Evolutionary conservation across 2,113 vertebrate species (phyloP), one percentile per base, ranked within the genome.

Genomic region (Percina caprodes): DNA sequence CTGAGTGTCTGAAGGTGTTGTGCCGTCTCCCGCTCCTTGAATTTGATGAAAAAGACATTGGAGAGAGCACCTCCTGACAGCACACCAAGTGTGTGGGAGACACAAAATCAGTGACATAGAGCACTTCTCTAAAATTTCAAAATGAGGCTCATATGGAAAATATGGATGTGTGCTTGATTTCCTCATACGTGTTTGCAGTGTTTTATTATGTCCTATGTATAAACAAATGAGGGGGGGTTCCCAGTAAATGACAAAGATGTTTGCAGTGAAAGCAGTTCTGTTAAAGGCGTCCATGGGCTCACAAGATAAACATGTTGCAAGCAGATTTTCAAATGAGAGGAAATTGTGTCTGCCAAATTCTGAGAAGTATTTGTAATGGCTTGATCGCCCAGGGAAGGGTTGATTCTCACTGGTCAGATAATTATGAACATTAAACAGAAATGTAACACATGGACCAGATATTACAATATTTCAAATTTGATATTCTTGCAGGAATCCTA

Each of bases 1-100:
- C 75, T 76, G 82, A 56, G 30, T 78, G 80, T 87, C 79, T 80
- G 33, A 83, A 78, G 82, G 88, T 89, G 85, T 86, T 75, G 73
- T 78, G 69, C 66, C n/a, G 48, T 90, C 79, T 84, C 84, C 68
- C 42, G 58, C 72, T 84, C 58, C 76, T 68, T 35, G 66, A 72
- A 84, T 81, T 68, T 85, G 82, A 86, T 75, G 82, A 84, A 81
- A 81, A 84, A 65, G 85, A 88, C 79, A 45, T n/a, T 21, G 68
- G 82, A 83, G 68, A 83, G 76, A 87, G 75, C 69, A 59, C 48
- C 56, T 81, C 30, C 19, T 69, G 86, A 88, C 89, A 83, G 69
- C 84, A 19, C 65, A 56, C 56, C 63, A 66, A 77, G 72, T 78
- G 80, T 78, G 88, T 80, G 83, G 76, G 84, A 80, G 87, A 89